These are phyloP conservation scores for Polypedilum vanderplanki DNA, from an alignment of 1,140 invertebrate genomes.

Conservation along the genomic window DNA sequence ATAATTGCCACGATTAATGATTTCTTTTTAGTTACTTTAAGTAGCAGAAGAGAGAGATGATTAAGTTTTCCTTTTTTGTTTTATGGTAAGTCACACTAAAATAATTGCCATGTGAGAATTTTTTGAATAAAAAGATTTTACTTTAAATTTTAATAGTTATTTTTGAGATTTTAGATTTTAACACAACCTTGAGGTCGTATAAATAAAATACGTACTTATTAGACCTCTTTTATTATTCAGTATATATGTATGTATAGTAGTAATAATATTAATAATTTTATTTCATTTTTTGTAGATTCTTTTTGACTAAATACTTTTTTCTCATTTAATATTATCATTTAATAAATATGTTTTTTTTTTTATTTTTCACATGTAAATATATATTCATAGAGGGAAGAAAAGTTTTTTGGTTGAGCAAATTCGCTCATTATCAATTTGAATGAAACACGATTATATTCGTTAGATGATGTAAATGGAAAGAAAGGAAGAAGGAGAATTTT, in stretches of 20 bases:
- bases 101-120: slow-evolving; percentile 17
- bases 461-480: no score
- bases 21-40: neutral
- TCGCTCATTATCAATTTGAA: neutral
- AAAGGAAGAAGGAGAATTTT: no score
- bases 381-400: neutral
- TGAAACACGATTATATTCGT: neutral
- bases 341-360: neutral
- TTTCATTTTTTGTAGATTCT: neutral
- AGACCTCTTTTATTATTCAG: neutral
- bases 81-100: neutral
- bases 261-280: neutral
- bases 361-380: neutral
- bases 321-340: neutral
- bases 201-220: neutral
- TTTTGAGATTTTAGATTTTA: neutral
- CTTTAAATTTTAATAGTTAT: neutral
- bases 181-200: slow-evolving; percentile 10
- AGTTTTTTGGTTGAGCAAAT: neutral
- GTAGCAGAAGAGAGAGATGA: neutral
- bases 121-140: neutral
- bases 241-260: no score
- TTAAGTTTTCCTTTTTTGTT: neutral
- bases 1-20: slow-evolving; percentile 1
- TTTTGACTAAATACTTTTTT: neutral